phyloP scores from a whole-genome alignment of 1,140 invertebrate species.

The Monochamus saltuarius region DNA sequence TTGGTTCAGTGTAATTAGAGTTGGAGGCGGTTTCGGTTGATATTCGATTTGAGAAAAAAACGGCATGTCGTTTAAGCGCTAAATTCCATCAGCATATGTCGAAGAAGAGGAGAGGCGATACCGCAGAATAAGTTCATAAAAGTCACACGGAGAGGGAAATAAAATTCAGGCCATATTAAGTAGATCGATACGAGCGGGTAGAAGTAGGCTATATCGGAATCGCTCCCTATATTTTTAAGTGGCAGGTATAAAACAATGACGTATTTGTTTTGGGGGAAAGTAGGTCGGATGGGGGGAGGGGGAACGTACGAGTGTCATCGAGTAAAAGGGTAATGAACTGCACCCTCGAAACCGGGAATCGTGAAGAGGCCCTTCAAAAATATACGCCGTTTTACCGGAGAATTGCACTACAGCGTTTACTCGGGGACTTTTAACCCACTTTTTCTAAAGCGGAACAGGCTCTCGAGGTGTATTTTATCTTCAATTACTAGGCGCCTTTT shows the following conservation, averaged over 20 bases:
- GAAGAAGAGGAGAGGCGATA: too few relatives aligned
- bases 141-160: too few relatives aligned
- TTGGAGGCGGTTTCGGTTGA: too few relatives aligned
- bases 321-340: constrained; percentile 13
- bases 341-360: constrained; percentile 5
- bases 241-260: constrained; percentile 7
- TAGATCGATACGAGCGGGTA: neutral
- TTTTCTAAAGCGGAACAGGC: neutral
- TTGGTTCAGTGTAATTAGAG: too few relatives aligned
- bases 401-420: constrained; percentile 6
- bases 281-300: neutral
- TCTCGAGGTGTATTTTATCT: neutral
- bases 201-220: neutral
- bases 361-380: constrained; percentile 5
- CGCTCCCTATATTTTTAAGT: constrained; percentile 6
- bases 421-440: constrained; percentile 8
- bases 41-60: too few relatives aligned
- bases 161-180: neutral
- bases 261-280: constrained; percentile 11
- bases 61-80: too few relatives aligned
- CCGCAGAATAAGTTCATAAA: too few relatives aligned
- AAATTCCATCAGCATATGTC: too few relatives aligned
- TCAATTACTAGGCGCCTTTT: neutral
- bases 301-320: constrained; percentile 6
- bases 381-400: constrained; percentile 7